phyloP scores from a whole-genome alignment of 2,797 vertebrate genomes.

The Macropus fuliginosus region DNA sequence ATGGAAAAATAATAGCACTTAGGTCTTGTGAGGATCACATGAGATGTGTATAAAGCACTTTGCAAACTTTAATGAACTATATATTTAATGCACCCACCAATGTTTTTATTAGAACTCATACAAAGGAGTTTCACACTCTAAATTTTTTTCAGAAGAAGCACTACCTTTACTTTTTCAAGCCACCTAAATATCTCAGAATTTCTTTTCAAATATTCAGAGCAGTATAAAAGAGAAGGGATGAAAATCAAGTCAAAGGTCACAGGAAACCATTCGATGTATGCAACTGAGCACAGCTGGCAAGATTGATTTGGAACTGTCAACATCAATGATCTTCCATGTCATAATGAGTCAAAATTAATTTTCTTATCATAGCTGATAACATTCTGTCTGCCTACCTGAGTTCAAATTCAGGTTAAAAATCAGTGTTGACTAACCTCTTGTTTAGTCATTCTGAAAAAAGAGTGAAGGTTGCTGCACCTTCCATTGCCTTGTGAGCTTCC shows the following conservation, averaged over 20 bases:
- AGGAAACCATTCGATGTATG: not conserved
- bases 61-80: not conserved
- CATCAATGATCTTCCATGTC: conserved; percentile 4
- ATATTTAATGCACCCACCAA: not conserved
- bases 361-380: conserved; percentile 10
- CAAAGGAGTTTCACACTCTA: not conserved
- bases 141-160: conserved; percentile 38
- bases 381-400: not conserved
- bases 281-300: not conserved
- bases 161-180: not conserved
- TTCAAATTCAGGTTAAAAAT: not conserved
- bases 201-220: conserved; percentile 16
- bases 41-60: not conserved
- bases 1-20: not conserved
- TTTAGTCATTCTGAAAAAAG: not conserved
- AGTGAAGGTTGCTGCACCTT: not conserved
- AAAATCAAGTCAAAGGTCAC: not conserved
- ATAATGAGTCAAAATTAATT: conserved; percentile 17
- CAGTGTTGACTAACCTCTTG: not conserved
- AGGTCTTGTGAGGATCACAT: not conserved
- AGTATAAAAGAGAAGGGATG: not conserved
- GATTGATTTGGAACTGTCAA: conserved; percentile 9
- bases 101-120: not conserved
- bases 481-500: not conserved
- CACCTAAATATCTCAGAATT: not conserved